Evolutionary conservation across 2,888 invertebrate genomes (phyloP).

Genomic region (Bombylius major): DNA sequence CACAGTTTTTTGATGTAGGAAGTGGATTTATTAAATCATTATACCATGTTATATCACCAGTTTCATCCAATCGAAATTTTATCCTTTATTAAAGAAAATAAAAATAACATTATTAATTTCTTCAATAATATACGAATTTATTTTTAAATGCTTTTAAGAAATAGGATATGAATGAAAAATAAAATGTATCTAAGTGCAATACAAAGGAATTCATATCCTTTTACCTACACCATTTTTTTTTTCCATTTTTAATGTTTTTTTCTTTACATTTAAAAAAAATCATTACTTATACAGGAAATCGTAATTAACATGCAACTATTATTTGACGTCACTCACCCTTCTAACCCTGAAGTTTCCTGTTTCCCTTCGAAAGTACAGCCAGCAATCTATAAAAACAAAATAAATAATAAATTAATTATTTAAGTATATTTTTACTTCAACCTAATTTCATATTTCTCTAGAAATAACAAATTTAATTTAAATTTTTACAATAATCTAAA

Average conservation of each 20-base stretch:
- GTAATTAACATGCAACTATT: background rate
- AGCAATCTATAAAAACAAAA: conserved; percentile 20
- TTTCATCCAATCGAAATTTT: conserved; percentile 42
- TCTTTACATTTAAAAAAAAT: background rate
- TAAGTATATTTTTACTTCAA: background rate
- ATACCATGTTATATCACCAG: conserved; percentile 49
- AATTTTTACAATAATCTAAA: no score
- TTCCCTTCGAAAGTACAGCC: conserved; percentile 30
- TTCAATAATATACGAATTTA: no score
- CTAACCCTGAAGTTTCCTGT: conserved; percentile 27
- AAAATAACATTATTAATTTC: background rate
- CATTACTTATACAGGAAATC: no score
- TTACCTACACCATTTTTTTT: background rate
- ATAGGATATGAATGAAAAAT: no score
- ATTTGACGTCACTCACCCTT: conserved; percentile 21
- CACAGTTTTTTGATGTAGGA: conserved; percentile 26
- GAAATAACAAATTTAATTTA: background rate
- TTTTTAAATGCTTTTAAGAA: no score
- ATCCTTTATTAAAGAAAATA: conserved; percentile 27
- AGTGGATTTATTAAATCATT: conserved; percentile 40
- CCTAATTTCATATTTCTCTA: background rate
- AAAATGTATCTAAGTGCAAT: no score
- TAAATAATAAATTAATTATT: conserved; percentile 1
- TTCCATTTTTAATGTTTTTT: background rate
- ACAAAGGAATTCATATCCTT: no score